Percentiles rank a stretch among this genome's conserved stretches.
Evolutionary conservation across 2,797 vertebrate species (phyloP).

Genomic region (Sciurus carolinensis): DNA sequence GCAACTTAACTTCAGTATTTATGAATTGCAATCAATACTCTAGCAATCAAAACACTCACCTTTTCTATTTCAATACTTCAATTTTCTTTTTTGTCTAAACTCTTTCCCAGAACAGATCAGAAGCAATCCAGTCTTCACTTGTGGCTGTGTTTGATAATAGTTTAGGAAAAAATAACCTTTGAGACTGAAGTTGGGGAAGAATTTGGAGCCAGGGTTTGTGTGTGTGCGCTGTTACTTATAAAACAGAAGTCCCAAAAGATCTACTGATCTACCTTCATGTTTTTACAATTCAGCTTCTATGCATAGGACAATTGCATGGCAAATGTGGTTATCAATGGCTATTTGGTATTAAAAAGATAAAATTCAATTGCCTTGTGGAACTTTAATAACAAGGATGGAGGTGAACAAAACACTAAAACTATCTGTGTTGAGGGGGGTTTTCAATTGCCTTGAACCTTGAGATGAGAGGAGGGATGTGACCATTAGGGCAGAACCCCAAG

Average conservation of each 20-base stretch:
- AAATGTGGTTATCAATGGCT: slow-evolving; percentile 8
- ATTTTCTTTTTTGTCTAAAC: slow-evolving; percentile 55
- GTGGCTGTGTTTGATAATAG: slow-evolving; percentile 5
- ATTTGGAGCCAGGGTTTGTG: not conserved
- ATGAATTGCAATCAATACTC: slow-evolving; percentile 81
- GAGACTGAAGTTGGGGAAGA: slow-evolving; percentile 13
- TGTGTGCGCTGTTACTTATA: slow-evolving; percentile 16
- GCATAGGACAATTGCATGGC: not conserved
- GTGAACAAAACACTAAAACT: not conserved
- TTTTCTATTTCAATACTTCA: slow-evolving; percentile 81
- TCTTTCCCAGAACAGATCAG: slow-evolving; percentile 63
- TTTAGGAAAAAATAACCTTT: slow-evolving; percentile 54
- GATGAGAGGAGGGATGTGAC: not conserved
- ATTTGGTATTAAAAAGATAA: slow-evolving; percentile 2
- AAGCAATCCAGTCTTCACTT: slow-evolving; percentile 39
- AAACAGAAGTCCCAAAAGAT: slow-evolving; percentile 28
- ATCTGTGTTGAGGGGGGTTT: rapidly evolving
- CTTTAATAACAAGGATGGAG: not conserved
- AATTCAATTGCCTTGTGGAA: slow-evolving; percentile 19
- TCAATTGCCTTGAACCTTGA: not conserved
- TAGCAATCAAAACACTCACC: slow-evolving; percentile 85
- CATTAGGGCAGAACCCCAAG: not conserved
- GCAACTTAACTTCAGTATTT: slow-evolving; percentile 85
- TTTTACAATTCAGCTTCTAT: slow-evolving; percentile 15
- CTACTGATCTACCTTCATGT: not conserved